These are phyloP conservation scores for Thunnus thynnus DNA, from an alignment of 2,113 vertebrate species.

Conservation along the genomic window DNA sequence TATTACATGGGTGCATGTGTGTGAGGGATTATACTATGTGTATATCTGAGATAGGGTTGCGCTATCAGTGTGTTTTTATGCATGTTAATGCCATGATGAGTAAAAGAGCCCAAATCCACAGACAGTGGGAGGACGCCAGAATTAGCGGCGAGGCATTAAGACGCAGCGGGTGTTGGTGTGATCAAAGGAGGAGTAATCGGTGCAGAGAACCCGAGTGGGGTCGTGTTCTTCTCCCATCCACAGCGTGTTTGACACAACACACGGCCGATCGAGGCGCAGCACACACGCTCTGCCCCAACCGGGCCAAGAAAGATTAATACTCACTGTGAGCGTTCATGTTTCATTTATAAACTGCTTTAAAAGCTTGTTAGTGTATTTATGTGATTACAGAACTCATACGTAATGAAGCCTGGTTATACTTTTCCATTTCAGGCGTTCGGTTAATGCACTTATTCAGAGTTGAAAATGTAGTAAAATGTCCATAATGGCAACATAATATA, in stretches of 20 bases:
- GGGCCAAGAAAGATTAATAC: conserved; percentile 56
- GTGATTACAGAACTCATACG: conserved; percentile 51
- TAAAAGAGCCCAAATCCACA: conserved; percentile 50
- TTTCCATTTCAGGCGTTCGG: conserved; percentile 39
- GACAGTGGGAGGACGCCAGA: conserved; percentile 62
- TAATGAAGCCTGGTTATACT: conserved; percentile 40
- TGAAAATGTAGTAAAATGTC: conserved; percentile 25
- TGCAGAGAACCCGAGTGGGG: conserved; percentile 61
- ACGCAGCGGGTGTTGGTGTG: conserved; percentile 59
- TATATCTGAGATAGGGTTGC: conserved; percentile 39
- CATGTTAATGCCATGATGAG: conserved; percentile 51
- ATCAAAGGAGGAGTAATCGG: conserved; percentile 76
- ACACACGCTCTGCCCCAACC: conserved; percentile 35
- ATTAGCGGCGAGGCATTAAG: conserved; percentile 72
- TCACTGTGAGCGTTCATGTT: conserved; percentile 59
- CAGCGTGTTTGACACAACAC: conserved; percentile 45
- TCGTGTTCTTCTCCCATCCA: conserved; percentile 47
- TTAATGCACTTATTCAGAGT: conserved; percentile 28
- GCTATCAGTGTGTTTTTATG: conserved; percentile 43
- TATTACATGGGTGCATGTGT: conserved; percentile 42
- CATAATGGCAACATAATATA: neutral
- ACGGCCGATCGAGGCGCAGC: conserved; percentile 4
- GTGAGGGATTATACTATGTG: conserved; percentile 54
- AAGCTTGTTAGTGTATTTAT: conserved; percentile 73
- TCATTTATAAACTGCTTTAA: conserved; percentile 69